Evolutionary conservation across 2,888 invertebrate species (phyloP).

Genomic region (Toxonevra muliebris): DNA sequence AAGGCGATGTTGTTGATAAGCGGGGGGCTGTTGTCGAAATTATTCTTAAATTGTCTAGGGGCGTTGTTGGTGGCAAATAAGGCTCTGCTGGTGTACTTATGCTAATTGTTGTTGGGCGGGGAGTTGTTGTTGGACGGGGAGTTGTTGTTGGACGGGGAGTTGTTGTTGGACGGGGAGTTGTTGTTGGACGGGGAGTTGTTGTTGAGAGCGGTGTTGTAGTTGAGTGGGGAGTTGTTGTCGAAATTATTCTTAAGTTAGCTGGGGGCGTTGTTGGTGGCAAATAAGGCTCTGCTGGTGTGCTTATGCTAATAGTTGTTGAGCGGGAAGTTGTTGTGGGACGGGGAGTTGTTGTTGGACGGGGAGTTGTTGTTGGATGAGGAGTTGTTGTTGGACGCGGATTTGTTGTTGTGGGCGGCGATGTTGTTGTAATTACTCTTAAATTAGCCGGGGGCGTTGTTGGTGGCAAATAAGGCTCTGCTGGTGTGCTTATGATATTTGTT

Average conservation of each 20-base stretch:
- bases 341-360: slow-evolving; percentile 35
- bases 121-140: too few relatives aligned
- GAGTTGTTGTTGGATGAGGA: slow-evolving; percentile 44
- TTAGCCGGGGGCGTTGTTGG: slow-evolving; percentile 47
- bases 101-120: too few relatives aligned
- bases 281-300: slow-evolving; percentile 22
- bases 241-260: too few relatives aligned
- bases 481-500: slow-evolving; percentile 38
- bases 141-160: too few relatives aligned
- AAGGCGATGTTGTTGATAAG: too few relatives aligned
- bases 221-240: slow-evolving; percentile 20
- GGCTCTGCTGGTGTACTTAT: too few relatives aligned
- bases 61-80: too few relatives aligned
- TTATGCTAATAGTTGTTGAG: slow-evolving; percentile 38
- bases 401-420: slow-evolving; percentile 38
- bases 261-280: slow-evolving; percentile 33
- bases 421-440: too few relatives aligned
- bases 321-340: slow-evolving; percentile 35
- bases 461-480: slow-evolving; percentile 40
- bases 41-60: too few relatives aligned
- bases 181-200: slow-evolving; percentile 33
- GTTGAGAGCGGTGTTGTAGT: too few relatives aligned
- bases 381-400: slow-evolving; percentile 37
- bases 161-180: too few relatives aligned
- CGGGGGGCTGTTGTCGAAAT: too few relatives aligned